Base-by-base conservation (phyloP, 2,888 invertebrate genomes). In the Xestia sexstrigata region DNA sequence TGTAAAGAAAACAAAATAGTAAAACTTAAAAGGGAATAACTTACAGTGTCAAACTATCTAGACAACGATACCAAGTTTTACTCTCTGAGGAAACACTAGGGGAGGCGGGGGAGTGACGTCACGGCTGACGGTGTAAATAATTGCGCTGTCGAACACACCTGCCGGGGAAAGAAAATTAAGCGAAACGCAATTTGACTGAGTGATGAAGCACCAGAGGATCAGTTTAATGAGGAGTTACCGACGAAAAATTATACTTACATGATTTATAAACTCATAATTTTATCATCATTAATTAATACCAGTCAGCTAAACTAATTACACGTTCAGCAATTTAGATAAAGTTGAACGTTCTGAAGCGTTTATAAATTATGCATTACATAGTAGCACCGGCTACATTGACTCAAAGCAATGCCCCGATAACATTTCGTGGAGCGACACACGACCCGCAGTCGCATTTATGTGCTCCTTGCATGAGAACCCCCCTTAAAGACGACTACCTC, bases 71-170 rank as follows among this genome's bases (percentile, higher is more conserved):
- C 89, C 86, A 92, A 94, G 92, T 92, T 93, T 92, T 90, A 91
- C 93, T 90, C 93, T 91, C 90, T 76, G 85, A 93, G 92, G 92
- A 93, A 93, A 90, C 90, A 85, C 82, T 80, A 90, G 82, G 84
- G 87, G 86, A 60, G 86, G 89, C 87, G 89, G 70, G 79, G 77
- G 88, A 90, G 93, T 95, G 95, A 95, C 95, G 95, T 95, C 95
- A 95, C 92, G 91, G 90, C 94, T 94, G 95, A 92, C 95, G 95
- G 93, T 95, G 95, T 96, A 96, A 96, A 96, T 96, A 96, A 96
- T 96, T 96, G 96, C 95, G 96, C 95, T 95, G 96, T 96, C 96
- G 96, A 96, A 96, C 95, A 96, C 96, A 96, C 96, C 96, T 96
- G 96, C 95, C 93, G 94, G 93, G 92, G 93, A 96, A 96, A 96